A percentile compares a stretch with the other conserved stretches of the same genome.
phyloP scores from a whole-genome alignment of 2,113 vertebrate genomes.

The Coreoperca whiteheadi region DNA sequence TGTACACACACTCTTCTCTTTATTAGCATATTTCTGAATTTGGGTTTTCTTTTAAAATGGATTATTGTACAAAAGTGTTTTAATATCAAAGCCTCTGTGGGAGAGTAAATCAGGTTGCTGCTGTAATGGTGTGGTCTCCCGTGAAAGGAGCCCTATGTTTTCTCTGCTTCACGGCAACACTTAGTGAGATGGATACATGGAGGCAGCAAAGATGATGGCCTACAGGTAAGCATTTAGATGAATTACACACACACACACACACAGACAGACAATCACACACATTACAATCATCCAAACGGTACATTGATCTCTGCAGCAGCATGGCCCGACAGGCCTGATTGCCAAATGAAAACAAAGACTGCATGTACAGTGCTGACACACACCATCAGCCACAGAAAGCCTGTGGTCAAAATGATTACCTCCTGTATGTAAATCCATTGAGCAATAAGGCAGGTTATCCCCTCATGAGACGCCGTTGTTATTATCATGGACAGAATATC shows the following conservation, averaged over 20 bases:
- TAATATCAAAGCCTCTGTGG: constrained; percentile 63
- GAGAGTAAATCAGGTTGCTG: constrained; percentile 54
- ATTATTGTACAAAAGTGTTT: constrained; percentile 64
- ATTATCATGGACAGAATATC: constrained; percentile 69
- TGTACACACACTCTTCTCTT: constrained; percentile 56
- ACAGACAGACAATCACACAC: constrained; percentile 39
- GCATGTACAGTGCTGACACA: constrained; percentile 73
- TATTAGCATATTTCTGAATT: constrained; percentile 66
- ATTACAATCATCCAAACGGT: constrained; percentile 56
- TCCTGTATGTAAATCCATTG: constrained; percentile 79
- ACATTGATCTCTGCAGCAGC: constrained; percentile 68
- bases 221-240: constrained; percentile 67
- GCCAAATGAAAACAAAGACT: constrained; percentile 77
- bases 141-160: constrained; percentile 35
- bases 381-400: constrained; percentile 77
- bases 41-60: constrained; percentile 60
- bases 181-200: constrained; percentile 63
- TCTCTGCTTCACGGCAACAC: constrained; percentile 32
- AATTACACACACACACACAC: constrained; percentile 25
- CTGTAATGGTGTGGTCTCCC: constrained; percentile 39
- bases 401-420: constrained; percentile 69
- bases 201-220: constrained; percentile 63
- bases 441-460: constrained; percentile 76
- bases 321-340: constrained; percentile 54
- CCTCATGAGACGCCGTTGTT: constrained; percentile 57